These are phyloP conservation scores for Eolophus roseicapilla DNA, from an alignment of 2,113 vertebrate species.

Conservation along the genomic window DNA sequence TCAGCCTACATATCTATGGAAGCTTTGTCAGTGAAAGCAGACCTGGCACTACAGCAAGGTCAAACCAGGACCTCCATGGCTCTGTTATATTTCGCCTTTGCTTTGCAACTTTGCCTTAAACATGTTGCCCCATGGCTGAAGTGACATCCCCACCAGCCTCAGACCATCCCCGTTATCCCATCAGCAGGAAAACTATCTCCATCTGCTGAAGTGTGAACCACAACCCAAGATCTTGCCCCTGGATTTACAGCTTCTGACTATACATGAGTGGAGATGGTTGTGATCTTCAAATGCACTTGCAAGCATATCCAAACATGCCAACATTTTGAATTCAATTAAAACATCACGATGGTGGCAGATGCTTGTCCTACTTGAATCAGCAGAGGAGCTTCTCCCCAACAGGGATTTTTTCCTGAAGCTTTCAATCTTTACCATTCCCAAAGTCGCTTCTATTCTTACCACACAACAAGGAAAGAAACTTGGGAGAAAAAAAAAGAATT, in stretches of 20 bases:
- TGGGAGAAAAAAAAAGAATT: not conserved
- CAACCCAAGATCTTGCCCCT: not conserved
- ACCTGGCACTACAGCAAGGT: not conserved
- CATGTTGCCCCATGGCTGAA: not conserved
- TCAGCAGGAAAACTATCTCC: not conserved
- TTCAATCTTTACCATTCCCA: not conserved
- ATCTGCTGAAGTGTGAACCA: not conserved
- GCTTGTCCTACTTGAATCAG: not conserved
- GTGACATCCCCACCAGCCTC: not conserved
- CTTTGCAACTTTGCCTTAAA: not conserved
- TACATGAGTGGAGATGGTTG: not conserved
- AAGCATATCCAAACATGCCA: not conserved
- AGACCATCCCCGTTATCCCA: not conserved
- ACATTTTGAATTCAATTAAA: fast-evolving
- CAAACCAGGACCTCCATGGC: not conserved
- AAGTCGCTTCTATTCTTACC: not conserved
- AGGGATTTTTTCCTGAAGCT: not conserved
- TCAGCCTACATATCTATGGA: not conserved
- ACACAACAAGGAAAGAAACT: not conserved
- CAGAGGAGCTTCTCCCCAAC: not conserved
- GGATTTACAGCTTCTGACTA: not conserved
- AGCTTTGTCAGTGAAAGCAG: not conserved
- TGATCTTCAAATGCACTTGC: not conserved
- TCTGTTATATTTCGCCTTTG: fast-evolving
- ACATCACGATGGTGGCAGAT: fast-evolving